These are phyloP conservation scores for Epirrita christyi DNA, from an alignment of 2,888 invertebrate species.

Conservation along the genomic window DNA sequence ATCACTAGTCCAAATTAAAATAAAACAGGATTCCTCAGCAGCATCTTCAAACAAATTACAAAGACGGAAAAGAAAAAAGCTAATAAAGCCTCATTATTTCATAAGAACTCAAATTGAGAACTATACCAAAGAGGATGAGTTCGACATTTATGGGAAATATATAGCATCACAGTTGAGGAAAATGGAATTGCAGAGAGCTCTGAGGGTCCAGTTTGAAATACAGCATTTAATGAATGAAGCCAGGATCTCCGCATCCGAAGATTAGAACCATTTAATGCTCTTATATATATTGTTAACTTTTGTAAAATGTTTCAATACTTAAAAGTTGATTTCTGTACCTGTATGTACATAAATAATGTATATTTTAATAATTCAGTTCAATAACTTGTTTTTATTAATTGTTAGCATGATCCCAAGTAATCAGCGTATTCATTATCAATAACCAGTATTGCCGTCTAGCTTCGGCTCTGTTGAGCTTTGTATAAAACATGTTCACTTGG, in stretches of 20 bases:
- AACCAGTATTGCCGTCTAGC: too few species aligned
- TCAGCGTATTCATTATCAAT: too few species aligned
- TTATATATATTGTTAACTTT: too few species aligned
- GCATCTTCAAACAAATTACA: constrained; percentile 53
- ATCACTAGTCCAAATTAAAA: constrained; percentile 44
- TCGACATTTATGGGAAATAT: constrained; percentile 70
- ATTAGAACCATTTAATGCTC: too few species aligned
- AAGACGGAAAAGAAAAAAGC: constrained; percentile 11
- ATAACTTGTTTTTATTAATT: too few species aligned
- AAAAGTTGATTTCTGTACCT: too few species aligned
- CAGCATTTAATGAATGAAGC: constrained; percentile 65
- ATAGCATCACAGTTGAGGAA: constrained; percentile 65
- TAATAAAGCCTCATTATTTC: constrained; percentile 37
- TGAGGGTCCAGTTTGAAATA: constrained; percentile 62
- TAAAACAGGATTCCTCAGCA: constrained; percentile 42
- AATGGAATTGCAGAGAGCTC: constrained; percentile 60
- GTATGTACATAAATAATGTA: too few species aligned
- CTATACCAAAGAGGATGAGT: constrained; percentile 59
- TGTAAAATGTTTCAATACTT: too few species aligned
- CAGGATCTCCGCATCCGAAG: constrained; percentile 57
- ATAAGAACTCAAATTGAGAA: constrained; percentile 41
- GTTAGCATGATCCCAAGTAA: too few species aligned
- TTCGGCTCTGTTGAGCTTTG: too few species aligned
- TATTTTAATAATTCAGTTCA: too few species aligned
- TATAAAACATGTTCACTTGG: too few species aligned